Evolutionary conservation across 2,113 vertebrate genomes (phyloP).

Genomic region (Chamaea fasciata): DNA sequence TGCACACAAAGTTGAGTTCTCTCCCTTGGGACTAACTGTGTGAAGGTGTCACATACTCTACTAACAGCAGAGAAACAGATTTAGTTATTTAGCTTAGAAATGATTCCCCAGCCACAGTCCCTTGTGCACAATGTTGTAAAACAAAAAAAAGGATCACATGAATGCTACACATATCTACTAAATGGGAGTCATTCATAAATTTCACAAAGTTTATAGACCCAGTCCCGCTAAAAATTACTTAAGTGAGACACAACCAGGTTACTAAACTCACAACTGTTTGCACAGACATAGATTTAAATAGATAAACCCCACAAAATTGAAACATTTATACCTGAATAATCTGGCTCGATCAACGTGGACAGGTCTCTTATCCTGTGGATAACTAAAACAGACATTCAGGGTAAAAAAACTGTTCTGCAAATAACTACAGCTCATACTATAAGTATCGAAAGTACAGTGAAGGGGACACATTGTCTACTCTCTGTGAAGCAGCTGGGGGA

Average conservation of each 20-base stretch:
- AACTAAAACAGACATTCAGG: slow-evolving; percentile 74
- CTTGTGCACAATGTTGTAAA: not conserved
- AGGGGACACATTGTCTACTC: not conserved
- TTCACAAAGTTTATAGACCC: not conserved
- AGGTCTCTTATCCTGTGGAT: slow-evolving; percentile 90
- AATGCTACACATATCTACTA: not conserved
- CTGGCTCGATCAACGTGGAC: slow-evolving; percentile 87
- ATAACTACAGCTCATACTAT: not conserved
- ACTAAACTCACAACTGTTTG: not conserved
- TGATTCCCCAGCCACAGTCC: not conserved
- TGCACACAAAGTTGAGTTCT: not conserved
- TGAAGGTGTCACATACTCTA: not conserved
- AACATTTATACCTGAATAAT: slow-evolving; percentile 81
- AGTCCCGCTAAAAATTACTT: not conserved
- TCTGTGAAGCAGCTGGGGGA: not conserved
- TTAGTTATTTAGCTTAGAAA: not conserved
- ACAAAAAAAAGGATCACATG: not conserved
- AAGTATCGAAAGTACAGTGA: not conserved
- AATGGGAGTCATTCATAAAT: not conserved
- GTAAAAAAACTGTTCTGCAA: not conserved
- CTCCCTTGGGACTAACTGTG: not conserved
- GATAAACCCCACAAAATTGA: not conserved
- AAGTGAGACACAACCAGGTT: not conserved
- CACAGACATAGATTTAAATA: not conserved
- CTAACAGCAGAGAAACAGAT: not conserved